These are phyloP conservation scores for Allacma fusca DNA, from an alignment of 2,888 invertebrate species.

Conservation along the genomic window DNA sequence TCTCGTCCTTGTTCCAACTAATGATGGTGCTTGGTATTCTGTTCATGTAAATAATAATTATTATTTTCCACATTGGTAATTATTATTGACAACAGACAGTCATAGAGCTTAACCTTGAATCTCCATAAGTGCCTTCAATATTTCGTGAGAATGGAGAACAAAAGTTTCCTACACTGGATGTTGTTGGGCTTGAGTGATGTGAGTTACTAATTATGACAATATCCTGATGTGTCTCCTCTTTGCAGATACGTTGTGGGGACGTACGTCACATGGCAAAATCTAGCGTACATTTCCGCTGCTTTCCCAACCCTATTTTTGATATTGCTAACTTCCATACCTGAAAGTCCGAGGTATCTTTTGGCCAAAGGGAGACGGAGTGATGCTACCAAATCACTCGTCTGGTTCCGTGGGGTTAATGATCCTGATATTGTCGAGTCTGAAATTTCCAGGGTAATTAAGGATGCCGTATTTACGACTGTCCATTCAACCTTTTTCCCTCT, in stretches of 20 bases:
- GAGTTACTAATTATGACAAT: no score
- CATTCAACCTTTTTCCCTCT: no score
- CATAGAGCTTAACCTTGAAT: no score
- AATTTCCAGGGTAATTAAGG: constrained; percentile 50
- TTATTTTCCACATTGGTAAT: no score
- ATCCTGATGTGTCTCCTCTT: no score
- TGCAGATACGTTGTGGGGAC: constrained; percentile 76
- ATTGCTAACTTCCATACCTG: constrained; percentile 85
- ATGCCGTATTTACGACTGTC: no score
- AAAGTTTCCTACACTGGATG: no score
- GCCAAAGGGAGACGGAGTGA: constrained; percentile 69
- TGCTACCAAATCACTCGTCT: constrained; percentile 75
- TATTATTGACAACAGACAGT: no score
- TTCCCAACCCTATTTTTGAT: constrained; percentile 76
- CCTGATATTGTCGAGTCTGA: constrained; percentile 55
- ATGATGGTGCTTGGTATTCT: constrained; percentile 68
- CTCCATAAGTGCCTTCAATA: no score
- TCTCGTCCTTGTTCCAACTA: constrained; percentile 88
- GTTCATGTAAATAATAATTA: constrained; percentile 50
- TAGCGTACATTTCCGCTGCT: constrained; percentile 74
- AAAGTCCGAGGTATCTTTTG: constrained; percentile 73
- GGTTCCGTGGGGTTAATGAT: constrained; percentile 74
- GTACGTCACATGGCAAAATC: constrained; percentile 69
- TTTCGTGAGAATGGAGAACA: no score
- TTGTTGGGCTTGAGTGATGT: no score